A percentile compares a stretch with the other conserved stretches of the same genome.
These are phyloP conservation scores for Chrysochloris asiatica DNA, from an alignment of 2,113 vertebrate genomes.

Conservation along the genomic window DNA sequence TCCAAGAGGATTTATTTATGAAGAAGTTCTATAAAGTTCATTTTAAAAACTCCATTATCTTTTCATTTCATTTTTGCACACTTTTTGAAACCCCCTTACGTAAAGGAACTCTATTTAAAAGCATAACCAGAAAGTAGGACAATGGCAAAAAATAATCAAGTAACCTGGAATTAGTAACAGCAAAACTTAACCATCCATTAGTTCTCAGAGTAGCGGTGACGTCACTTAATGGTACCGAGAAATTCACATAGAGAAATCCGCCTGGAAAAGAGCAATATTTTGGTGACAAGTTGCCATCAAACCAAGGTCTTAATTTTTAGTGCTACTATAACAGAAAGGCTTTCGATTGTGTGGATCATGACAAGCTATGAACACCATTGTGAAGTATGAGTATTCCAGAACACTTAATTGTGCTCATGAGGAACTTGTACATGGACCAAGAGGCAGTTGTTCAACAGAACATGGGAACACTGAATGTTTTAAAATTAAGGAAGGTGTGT, in stretches of 20 bases:
- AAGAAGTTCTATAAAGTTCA: neutral
- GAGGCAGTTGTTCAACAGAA: no score
- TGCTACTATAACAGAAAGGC: neutral
- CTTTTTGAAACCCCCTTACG: no score
- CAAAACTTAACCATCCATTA: neutral
- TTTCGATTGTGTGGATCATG: no score
- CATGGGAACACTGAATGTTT: no score
- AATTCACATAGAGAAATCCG: neutral
- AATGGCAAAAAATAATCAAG: fast-evolving
- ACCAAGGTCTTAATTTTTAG: neutral
- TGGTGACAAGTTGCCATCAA: neutral
- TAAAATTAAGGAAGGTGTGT: no score
- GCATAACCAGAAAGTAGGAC: fast-evolving
- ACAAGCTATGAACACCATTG: no score
- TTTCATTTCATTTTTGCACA: no score
- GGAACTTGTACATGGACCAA: no score
- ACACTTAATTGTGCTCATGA: no score
- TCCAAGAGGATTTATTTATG: neutral
- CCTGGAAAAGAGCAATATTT: neutral
- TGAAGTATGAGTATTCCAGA: no score
- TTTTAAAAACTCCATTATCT: no score
- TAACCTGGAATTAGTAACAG: neutral
- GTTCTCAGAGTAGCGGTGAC: neutral
- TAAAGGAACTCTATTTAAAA: neutral
- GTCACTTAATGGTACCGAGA: neutral